These are phyloP conservation scores for Calliphora vomitoria DNA, from an alignment of 2,888 invertebrate genomes.

Conservation along the genomic window DNA sequence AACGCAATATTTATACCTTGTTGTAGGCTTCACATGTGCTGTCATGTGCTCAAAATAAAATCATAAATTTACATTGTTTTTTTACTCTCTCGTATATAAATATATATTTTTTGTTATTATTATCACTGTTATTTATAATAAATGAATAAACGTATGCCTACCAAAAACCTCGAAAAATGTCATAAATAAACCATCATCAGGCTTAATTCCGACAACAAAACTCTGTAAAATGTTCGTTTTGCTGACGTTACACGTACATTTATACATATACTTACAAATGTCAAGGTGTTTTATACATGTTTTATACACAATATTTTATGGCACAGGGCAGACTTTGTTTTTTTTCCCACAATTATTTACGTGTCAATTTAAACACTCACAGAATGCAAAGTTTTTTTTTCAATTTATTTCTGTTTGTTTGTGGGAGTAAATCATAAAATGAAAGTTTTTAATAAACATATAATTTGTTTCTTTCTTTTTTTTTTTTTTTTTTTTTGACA, in stretches of 20 bases:
- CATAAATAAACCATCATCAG: slow-evolving; percentile 33
- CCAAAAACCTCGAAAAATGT: slow-evolving; percentile 4
- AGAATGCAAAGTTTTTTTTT: slow-evolving; percentile 2
- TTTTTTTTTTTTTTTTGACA: background rate
- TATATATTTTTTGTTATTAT: background rate
- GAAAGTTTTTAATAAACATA: background rate
- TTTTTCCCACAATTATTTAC: background rate
- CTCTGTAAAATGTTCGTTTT: background rate
- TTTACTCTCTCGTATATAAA: background rate
- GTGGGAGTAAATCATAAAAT: background rate
- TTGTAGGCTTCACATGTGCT: slow-evolving; percentile 9
- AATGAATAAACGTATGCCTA: slow-evolving; percentile 15
- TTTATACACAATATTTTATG: background rate
- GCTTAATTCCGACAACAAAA: background rate
- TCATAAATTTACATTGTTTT: slow-evolving; percentile 50
- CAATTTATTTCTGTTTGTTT: background rate
- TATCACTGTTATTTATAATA: slow-evolving; percentile 19
- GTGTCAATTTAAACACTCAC: slow-evolving; percentile 24
- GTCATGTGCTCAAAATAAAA: slow-evolving; percentile 47
- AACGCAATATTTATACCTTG: slow-evolving; percentile 8
- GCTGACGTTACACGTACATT: background rate
- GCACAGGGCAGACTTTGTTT: background rate
- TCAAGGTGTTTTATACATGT: slow-evolving; percentile 13
- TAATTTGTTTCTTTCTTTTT: background rate
- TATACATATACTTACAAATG: background rate